phyloP scores from a whole-genome alignment of 2,888 invertebrate species.

The Nephrotoma flavescens region DNA sequence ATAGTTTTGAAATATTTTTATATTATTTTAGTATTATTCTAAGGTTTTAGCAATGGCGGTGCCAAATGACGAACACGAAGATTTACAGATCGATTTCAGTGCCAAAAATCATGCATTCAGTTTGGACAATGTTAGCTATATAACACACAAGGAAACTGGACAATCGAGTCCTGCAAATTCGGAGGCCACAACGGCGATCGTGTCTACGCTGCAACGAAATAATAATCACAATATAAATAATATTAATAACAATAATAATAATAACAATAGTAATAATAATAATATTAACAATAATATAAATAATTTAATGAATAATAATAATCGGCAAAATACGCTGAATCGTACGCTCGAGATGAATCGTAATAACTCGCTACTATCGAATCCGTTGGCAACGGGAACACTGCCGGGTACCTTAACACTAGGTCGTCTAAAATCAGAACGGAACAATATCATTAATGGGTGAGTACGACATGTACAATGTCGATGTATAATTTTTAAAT shows the following conservation, averaged over 20 bases:
- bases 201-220: slow-evolving; percentile 39
- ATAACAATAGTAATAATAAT: slow-evolving; percentile 9
- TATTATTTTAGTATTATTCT: slow-evolving; percentile 2
- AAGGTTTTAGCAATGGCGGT: slow-evolving; percentile 74
- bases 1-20: slow-evolving; percentile 28
- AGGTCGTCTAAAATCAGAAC: slow-evolving; percentile 30
- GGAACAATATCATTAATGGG: slow-evolving; percentile 30
- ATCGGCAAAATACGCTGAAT: slow-evolving; percentile 31
- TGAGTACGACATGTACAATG: background rate
- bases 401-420: slow-evolving; percentile 28
- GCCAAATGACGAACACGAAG: slow-evolving; percentile 67
- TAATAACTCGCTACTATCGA: slow-evolving; percentile 23
- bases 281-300: slow-evolving; percentile 7
- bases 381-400: slow-evolving; percentile 26
- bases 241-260: slow-evolving; percentile 17
- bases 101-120: slow-evolving; percentile 77
- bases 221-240: slow-evolving; percentile 27
- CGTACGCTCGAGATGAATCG: slow-evolving; percentile 31
- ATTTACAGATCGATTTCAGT: slow-evolving; percentile 73
- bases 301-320: slow-evolving; percentile 19
- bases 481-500: background rate
- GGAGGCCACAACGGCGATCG: slow-evolving; percentile 67
- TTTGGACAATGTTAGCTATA: slow-evolving; percentile 77
- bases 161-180: slow-evolving; percentile 66
- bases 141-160: slow-evolving; percentile 68